These are phyloP conservation scores for Mnemiopsis leidyi DNA, from an alignment of 37 sponge, comb jelly and placozoan genomes.

Conservation along the genomic window DNA sequence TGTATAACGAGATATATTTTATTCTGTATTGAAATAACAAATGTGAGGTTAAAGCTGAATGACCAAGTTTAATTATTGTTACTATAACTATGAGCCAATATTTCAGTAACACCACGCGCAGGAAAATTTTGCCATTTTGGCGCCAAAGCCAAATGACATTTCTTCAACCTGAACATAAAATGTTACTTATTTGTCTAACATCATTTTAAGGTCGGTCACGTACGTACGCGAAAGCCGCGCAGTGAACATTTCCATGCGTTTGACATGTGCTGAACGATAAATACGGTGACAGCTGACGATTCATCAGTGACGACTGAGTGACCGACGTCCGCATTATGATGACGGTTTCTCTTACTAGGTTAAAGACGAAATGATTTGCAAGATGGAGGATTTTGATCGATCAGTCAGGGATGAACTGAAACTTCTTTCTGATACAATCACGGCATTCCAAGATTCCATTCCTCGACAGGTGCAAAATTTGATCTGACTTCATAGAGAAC, in stretches of 20 bases:
- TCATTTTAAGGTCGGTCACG: too few species aligned
- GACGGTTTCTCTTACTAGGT: too few species aligned
- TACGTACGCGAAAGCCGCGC: neutral
- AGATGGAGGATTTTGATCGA: neutral
- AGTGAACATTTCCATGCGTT: neutral
- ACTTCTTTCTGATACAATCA: neutral
- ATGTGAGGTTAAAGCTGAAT: too few species aligned
- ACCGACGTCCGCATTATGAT: too few species aligned
- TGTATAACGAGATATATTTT: too few species aligned
- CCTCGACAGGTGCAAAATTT: neutral
- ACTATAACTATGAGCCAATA: neutral
- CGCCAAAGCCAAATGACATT: slow-evolving; percentile 18
- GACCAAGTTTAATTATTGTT: too few species aligned
- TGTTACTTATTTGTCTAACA: neutral
- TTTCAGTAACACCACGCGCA: neutral
- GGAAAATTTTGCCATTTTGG: neutral
- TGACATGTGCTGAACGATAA: neutral
- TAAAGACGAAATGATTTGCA: neutral
- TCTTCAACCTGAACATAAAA: neutral
- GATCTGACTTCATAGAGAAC: too few species aligned
- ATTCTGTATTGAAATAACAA: too few species aligned
- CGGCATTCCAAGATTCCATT: neutral
- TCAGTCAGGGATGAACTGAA: neutral
- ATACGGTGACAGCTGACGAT: too few species aligned
- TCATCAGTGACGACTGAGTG: too few species aligned